phyloP scores from a whole-genome alignment of 2,888 invertebrate genomes.

The Trissoscelio sp. region DNA sequence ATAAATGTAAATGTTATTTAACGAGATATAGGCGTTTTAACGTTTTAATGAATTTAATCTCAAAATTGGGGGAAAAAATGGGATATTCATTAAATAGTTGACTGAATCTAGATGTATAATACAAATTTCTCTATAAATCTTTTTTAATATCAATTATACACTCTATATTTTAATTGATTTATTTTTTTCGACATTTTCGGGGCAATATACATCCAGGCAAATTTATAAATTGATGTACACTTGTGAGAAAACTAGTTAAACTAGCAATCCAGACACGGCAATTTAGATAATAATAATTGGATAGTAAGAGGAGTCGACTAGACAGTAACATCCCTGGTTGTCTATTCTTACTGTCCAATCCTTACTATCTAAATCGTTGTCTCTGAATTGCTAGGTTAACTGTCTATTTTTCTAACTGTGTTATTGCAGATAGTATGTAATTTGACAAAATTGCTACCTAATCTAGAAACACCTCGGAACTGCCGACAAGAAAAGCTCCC shows the following conservation, averaged over 20 bases:
- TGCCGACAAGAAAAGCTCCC: slow-evolving; percentile 46
- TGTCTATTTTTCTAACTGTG: slow-evolving; percentile 60
- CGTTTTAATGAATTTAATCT: too few relatives aligned
- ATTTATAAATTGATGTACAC: slow-evolving; percentile 28
- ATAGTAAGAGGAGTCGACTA: slow-evolving; percentile 48
- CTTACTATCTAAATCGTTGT: slow-evolving; percentile 57
- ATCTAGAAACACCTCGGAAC: slow-evolving; percentile 55
- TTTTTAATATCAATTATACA: too few relatives aligned
- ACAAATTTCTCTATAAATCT: too few relatives aligned
- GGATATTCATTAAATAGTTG: too few relatives aligned
- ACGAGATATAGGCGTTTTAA: too few relatives aligned
- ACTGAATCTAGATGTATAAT: too few relatives aligned
- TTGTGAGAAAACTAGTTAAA: slow-evolving; percentile 59
- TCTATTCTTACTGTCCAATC: slow-evolving; percentile 52
- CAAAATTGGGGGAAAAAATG: too few relatives aligned
- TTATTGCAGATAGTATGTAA: slow-evolving; percentile 49
- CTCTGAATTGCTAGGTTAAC: slow-evolving; percentile 54
- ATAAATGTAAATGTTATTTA: too few relatives aligned
- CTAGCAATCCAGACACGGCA: slow-evolving; percentile 47
- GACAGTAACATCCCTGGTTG: slow-evolving; percentile 49
- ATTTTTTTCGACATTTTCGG: too few relatives aligned
- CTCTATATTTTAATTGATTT: too few relatives aligned
- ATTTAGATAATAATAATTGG: slow-evolving; percentile 65
- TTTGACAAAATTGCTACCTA: slow-evolving; percentile 61
- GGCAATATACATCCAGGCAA: too few relatives aligned